These are phyloP conservation scores for Xenopus laevis DNA, from an alignment of 2,113 vertebrate genomes.

Conservation along the genomic window DNA sequence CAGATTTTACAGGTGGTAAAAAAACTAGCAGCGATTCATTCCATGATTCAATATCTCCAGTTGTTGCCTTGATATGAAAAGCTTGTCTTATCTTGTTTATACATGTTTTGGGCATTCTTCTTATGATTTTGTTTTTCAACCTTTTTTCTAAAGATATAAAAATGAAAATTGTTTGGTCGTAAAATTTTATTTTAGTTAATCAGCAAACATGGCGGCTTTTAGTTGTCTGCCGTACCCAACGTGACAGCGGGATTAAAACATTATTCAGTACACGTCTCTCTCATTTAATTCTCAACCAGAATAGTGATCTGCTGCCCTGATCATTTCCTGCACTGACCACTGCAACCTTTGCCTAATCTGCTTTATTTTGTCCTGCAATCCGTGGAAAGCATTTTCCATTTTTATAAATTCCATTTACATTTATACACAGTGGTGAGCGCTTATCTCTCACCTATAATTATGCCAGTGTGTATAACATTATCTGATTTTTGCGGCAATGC, in stretches of 20 bases:
- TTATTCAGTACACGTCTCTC: too few relatives aligned
- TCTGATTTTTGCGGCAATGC: too few relatives aligned
- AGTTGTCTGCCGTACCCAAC: neutral
- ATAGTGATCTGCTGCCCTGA: neutral
- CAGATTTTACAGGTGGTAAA: constrained; percentile 12
- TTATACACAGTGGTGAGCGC: too few relatives aligned
- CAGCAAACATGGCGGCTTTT: neutral
- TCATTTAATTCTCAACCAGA: too few relatives aligned
- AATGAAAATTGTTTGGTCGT: neutral
- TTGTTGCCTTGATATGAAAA: neutral
- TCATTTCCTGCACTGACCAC: neutral
- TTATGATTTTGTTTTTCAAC: neutral
- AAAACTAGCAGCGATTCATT: constrained; percentile 12
- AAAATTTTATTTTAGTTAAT: neutral
- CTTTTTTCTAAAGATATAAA: neutral
- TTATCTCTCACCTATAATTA: too few relatives aligned
- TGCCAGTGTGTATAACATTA: too few relatives aligned
- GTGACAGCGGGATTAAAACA: neutral
- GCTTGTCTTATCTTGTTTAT: neutral
- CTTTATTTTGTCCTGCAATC: too few relatives aligned
- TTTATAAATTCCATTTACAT: too few relatives aligned
- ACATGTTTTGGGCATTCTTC: neutral
- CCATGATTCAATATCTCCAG: neutral
- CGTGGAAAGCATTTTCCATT: too few relatives aligned
- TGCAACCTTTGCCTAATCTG: neutral